Evolutionary conservation across 2,888 invertebrate genomes (phyloP).

Genomic region (Timandra comae): DNA sequence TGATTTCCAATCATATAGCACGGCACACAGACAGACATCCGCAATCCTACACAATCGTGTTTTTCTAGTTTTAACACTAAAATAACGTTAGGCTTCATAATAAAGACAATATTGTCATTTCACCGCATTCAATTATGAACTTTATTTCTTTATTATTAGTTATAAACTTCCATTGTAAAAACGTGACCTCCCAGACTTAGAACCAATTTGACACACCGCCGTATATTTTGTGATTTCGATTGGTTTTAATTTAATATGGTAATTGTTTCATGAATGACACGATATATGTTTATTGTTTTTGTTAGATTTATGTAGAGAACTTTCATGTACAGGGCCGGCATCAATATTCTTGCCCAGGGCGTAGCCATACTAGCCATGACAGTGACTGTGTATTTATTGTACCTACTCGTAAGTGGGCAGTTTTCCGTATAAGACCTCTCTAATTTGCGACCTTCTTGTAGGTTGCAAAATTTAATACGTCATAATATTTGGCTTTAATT

Average conservation of each 20-base stretch:
- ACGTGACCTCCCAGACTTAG: not conserved
- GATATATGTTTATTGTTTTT: too few relatives aligned
- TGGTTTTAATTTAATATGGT: not conserved
- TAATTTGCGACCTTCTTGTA: too few relatives aligned
- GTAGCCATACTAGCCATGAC: too few relatives aligned
- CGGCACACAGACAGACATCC: slow-evolving; percentile 49
- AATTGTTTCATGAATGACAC: not conserved
- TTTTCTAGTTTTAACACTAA: slow-evolving; percentile 44
- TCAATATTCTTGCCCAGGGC: too few relatives aligned
- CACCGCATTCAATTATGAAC: not conserved
- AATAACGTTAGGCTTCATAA: slow-evolving; percentile 34
- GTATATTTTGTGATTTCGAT: not conserved
- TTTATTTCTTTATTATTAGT: not conserved
- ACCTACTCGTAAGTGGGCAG: too few relatives aligned
- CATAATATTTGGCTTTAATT: too few relatives aligned
- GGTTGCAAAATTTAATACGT: too few relatives aligned
- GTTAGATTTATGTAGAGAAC: too few relatives aligned
- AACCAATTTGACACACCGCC: slow-evolving; percentile 1
- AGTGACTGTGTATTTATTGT: too few relatives aligned
- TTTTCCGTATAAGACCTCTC: too few relatives aligned
- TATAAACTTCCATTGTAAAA: not conserved
- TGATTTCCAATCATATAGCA: slow-evolving; percentile 44
- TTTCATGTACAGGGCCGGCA: too few relatives aligned
- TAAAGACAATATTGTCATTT: not conserved
- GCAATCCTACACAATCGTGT: slow-evolving; percentile 45